Evolutionary conservation across 1,140 invertebrate genomes (phyloP).

Genomic region (Calycopis cecrops): DNA sequence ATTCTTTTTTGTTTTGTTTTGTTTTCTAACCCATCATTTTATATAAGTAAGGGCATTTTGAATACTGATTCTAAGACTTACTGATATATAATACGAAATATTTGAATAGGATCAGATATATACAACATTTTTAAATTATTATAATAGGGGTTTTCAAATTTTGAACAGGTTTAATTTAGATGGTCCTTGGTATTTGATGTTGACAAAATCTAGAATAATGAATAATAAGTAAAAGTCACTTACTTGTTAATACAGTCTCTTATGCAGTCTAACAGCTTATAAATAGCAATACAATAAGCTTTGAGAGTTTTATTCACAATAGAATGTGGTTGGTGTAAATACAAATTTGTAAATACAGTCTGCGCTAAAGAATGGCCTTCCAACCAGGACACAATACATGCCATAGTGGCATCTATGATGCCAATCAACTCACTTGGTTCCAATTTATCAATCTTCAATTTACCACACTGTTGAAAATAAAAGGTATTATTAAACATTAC

Average conservation of each 20-base stretch:
- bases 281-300: constrained; percentile 90
- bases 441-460: constrained; percentile 87
- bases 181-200: too few species aligned
- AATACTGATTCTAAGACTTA: too few species aligned
- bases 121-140: too few species aligned
- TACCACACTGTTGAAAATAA: constrained; percentile 77
- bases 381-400: constrained; percentile 95
- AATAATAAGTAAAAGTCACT: constrained; percentile 51
- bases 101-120: too few species aligned
- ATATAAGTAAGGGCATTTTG: too few species aligned
- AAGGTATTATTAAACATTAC: neutral
- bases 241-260: constrained; percentile 91
- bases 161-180: too few species aligned
- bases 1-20: too few species aligned
- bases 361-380: constrained; percentile 97
- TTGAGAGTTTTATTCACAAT: constrained; percentile 90
- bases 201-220: too few species aligned
- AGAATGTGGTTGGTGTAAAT: constrained; percentile 91
- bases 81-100: too few species aligned
- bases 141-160: too few species aligned
- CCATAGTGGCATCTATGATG: constrained; percentile 94
- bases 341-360: constrained; percentile 97
- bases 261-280: constrained; percentile 94
- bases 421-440: constrained; percentile 85
- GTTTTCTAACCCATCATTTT: too few species aligned